Evolutionary conservation across 2,888 invertebrate species (phyloP).

Genomic region (Microchrysa polita): DNA sequence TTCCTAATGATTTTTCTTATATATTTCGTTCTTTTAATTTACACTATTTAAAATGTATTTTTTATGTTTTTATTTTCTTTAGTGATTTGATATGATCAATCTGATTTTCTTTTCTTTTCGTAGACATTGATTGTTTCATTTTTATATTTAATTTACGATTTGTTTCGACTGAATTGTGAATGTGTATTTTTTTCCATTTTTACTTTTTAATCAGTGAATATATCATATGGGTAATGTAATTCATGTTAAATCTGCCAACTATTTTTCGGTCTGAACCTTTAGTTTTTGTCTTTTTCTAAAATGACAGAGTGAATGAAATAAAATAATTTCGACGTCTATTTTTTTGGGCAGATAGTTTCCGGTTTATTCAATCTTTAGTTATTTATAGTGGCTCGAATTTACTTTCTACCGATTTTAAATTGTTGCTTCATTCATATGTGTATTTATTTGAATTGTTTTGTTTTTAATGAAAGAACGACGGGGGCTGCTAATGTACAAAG

Average conservation of each 20-base stretch:
- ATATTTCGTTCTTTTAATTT: too few species aligned
- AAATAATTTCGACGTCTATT: slow-evolving; percentile 23
- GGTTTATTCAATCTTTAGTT: not conserved
- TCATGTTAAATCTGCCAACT: too few species aligned
- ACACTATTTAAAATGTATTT: too few species aligned
- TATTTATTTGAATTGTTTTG: slow-evolving; percentile 31
- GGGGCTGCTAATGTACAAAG: slow-evolving; percentile 34
- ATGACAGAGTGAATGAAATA: slow-evolving; percentile 25
- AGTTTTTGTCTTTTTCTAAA: too few species aligned
- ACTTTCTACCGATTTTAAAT: not conserved
- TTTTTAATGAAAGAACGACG: slow-evolving; percentile 36
- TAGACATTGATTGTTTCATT: not conserved
- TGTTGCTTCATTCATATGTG: slow-evolving; percentile 30
- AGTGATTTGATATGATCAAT: too few species aligned
- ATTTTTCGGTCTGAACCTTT: too few species aligned
- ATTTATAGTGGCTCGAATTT: not conserved
- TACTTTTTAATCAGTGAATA: not conserved
- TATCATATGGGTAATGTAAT: too few species aligned
- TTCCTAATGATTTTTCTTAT: too few species aligned
- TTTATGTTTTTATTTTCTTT: too few species aligned
- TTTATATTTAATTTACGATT: not conserved
- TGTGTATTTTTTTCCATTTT: not conserved
- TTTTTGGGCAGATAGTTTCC: not conserved
- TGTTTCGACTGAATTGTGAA: not conserved
- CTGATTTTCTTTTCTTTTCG: too few species aligned